Conservation (phyloP, 92 coral and sea anemone species). For the Pocillopora meandrina region DNA sequence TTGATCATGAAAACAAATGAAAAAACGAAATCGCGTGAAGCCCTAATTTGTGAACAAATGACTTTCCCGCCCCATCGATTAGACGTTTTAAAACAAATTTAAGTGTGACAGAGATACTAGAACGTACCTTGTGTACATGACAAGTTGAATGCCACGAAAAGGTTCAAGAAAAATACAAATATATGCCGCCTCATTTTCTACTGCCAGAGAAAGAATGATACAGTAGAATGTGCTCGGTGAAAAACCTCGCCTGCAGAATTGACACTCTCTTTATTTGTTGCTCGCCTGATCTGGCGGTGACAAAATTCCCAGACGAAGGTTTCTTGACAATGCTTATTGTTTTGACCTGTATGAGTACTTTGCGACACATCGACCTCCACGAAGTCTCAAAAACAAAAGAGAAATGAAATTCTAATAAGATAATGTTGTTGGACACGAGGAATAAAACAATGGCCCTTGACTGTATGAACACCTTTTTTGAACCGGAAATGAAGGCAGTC, state of each 20-base stretch:
- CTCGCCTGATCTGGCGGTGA: background rate
- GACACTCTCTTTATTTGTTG: background rate
- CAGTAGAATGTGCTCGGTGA: too few relatives aligned
- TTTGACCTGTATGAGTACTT: background rate
- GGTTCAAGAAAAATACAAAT: background rate
- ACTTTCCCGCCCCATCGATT: background rate
- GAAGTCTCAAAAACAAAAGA: background rate
- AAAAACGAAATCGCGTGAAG: background rate
- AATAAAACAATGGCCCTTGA: background rate
- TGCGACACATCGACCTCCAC: background rate
- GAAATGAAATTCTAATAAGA: background rate
- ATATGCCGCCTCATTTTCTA: background rate
- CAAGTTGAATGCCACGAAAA: background rate
- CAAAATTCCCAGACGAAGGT: background rate
- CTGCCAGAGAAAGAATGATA: background rate
- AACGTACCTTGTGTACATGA: constrained; percentile 18
- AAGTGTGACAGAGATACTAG: background rate
- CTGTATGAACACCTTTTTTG: background rate
- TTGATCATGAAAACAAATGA: background rate
- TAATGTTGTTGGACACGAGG: background rate
- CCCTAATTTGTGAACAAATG: background rate
- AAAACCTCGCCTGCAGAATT: background rate
- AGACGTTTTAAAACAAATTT: background rate
- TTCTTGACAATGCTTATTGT: background rate
- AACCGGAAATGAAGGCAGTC: background rate